Percentiles rank a stretch among this genome's conserved stretches.
Conservation (phyloP, 2,888 invertebrate genomes). For the Pseudococcus jackbeardsleyi region DNA sequence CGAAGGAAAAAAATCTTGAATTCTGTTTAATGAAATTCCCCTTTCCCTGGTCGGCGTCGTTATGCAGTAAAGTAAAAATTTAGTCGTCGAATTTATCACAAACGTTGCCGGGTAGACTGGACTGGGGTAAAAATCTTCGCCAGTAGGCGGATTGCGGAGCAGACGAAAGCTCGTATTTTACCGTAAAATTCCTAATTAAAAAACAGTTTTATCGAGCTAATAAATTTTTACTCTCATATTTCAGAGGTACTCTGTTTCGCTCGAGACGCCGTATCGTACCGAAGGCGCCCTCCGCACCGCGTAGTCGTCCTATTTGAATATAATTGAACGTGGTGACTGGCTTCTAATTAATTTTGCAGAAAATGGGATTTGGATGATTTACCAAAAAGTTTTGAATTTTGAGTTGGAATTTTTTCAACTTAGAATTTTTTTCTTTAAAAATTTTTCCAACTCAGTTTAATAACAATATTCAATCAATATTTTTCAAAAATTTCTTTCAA, state of each 20-base stretch:
- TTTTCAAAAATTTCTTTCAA: no score
- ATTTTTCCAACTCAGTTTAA: no score
- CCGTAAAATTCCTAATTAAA: background rate
- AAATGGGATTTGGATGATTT: no score
- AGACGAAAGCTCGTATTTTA: slow-evolving; percentile 17
- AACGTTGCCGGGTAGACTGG: background rate
- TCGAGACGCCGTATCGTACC: background rate
- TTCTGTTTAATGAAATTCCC: background rate
- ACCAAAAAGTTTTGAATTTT: no score
- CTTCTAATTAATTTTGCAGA: background rate
- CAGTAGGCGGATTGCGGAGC: background rate
- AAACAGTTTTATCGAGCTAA: slow-evolving; percentile 17
- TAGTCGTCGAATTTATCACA: slow-evolving; percentile 17
- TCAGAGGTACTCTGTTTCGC: background rate
- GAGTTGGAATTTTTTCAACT: no score
- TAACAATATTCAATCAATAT: no score
- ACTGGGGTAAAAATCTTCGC: background rate
- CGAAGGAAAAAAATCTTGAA: background rate
- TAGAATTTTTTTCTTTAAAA: no score
- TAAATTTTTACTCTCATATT: slow-evolving; percentile 22
- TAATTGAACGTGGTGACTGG: background rate
- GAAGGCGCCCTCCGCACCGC: background rate
- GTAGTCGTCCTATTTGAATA: background rate
- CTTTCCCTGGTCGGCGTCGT: background rate
- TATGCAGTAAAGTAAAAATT: background rate